Evolutionary conservation across 2,113 vertebrate species (phyloP), one percentile per base, ranked within the genome.

Genomic region (Entomyzon cyanotis): DNA sequence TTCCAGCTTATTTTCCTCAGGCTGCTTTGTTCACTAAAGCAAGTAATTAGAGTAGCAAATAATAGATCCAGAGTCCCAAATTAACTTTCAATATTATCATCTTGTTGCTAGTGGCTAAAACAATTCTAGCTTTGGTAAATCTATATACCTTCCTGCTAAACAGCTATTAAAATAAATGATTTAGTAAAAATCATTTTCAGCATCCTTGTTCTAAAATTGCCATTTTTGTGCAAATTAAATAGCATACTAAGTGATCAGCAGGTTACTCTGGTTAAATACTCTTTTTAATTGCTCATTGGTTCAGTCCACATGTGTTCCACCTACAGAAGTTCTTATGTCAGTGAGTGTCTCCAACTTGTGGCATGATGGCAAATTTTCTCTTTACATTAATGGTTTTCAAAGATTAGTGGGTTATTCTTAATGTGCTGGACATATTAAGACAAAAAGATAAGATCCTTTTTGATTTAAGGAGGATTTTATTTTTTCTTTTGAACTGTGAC

Each of bases 1-100:
- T 95, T 89, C 53, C 41, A 46, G 41, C 94, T 91, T 87, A 80
- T 92, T 97, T 91, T 95, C 93, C 87, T 96, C 65, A 35, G 81
- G 93, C 90, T 80, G 41, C 42, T 59, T 95, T 90, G 93, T 46
- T 87, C 84, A 93, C 55, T 80, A 96, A 95, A 56, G 69, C 80
- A 97, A 97, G 84, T 94, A 97, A 98, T 98, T 97, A 97, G 80
- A 89, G 82, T 76, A 50, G 62, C 90, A 97, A 97, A 97, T 96
- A 97, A 97, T 79, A 96, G 63, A 88, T 35, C 35, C 55, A 87
- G 55, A 59, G 50, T 91, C 87, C 41, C 83, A 97, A 95, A 97
- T 96, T 96, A 98, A 91, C 92, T 96, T 97, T 89, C 94, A 97
- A 74, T 97, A 95, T 87, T 93, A 94, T 87, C 21, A 81, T 89